Evolutionary conservation across 2,113 vertebrate genomes (phyloP).

Genomic region (Nannobrachium achirus): DNA sequence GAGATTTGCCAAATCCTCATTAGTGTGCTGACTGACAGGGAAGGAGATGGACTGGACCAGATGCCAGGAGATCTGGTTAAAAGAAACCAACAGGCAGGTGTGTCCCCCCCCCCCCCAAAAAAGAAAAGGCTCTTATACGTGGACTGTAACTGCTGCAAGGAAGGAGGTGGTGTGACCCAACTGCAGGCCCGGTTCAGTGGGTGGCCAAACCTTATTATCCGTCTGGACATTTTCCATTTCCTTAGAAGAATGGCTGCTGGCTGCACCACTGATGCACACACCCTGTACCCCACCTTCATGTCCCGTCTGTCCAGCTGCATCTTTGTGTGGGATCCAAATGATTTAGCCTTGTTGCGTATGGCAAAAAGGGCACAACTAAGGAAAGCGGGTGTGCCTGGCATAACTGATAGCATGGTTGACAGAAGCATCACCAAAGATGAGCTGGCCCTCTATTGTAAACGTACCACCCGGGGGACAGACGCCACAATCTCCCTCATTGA

Average conservation of each 20-base stretch:
- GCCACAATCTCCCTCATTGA: background rate
- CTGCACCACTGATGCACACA: slow-evolving; percentile 15
- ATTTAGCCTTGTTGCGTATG: background rate
- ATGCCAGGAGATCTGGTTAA: slow-evolving; percentile 16
- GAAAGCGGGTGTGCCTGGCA: slow-evolving; percentile 1
- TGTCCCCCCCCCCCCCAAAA: too few species aligned
- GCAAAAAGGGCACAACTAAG: background rate
- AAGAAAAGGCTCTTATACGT: slow-evolving; percentile 21
- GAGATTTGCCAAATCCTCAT: slow-evolving; percentile 25
- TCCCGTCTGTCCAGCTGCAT: background rate
- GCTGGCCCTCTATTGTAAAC: background rate
- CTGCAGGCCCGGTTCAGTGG: slow-evolving; percentile 15
- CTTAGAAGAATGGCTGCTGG: slow-evolving; percentile 10
- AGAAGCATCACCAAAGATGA: background rate
- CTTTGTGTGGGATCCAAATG: slow-evolving; percentile 8
- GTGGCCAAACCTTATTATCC: slow-evolving; percentile 17
- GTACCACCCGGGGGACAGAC: background rate
- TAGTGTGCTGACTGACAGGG: slow-evolving; percentile 25
- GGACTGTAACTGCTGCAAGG: slow-evolving; percentile 7
- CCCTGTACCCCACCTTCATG: slow-evolving; percentile 25
- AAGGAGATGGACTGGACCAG: slow-evolving; percentile 10
- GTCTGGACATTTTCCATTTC: slow-evolving; percentile 25
- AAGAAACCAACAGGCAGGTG: slow-evolving; percentile 15
- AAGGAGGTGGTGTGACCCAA: slow-evolving; percentile 6
- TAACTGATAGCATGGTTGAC: background rate